These are phyloP conservation scores for Altica lythri DNA, from an alignment of 2,888 invertebrate genomes.

Conservation along the genomic window DNA sequence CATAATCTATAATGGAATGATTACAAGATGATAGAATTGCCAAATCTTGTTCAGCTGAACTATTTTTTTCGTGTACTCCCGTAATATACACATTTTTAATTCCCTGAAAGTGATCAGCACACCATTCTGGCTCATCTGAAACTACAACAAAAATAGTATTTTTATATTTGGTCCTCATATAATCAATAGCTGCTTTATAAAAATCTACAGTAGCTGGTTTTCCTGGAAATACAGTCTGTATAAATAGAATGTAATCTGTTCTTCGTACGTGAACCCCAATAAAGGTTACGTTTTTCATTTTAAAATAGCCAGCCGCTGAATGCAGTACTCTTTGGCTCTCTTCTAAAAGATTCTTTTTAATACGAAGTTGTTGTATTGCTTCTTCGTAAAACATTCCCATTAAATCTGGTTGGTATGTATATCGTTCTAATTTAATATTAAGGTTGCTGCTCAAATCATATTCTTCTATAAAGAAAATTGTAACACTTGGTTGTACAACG, in stretches of 20 bases:
- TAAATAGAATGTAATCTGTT: constrained; percentile 62
- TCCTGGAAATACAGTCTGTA: constrained; percentile 60
- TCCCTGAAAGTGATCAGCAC: constrained; percentile 51
- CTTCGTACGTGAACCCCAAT: constrained; percentile 63
- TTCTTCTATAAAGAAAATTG: constrained; percentile 58
- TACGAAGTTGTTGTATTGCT: constrained; percentile 63
- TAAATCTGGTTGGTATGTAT: constrained; percentile 61
- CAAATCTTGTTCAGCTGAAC: constrained; percentile 57
- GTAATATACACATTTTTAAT: constrained; percentile 55
- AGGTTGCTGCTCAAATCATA: constrained; percentile 64
- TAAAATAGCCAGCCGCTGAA: constrained; percentile 27
- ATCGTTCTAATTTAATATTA: constrained; percentile 62
- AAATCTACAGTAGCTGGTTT: constrained; percentile 54
- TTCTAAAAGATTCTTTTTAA: constrained; percentile 58
- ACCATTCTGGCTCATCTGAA: constrained; percentile 60
- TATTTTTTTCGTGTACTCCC: constrained; percentile 50
- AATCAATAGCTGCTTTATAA: constrained; percentile 56
- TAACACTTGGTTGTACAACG: constrained; percentile 52
- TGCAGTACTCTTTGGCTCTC: constrained; percentile 54
- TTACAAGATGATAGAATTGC: constrained; percentile 60
- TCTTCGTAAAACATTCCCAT: constrained; percentile 61
- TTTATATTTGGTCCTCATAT: constrained; percentile 55
- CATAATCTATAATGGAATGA: constrained; percentile 62
- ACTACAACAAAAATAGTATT: constrained; percentile 57
- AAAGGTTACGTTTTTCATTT: constrained; percentile 47